Percentiles rank a stretch among this genome's conserved stretches.
Evolutionary conservation across 2,113 vertebrate species (phyloP).

Genomic region (Caranx ignobilis): DNA sequence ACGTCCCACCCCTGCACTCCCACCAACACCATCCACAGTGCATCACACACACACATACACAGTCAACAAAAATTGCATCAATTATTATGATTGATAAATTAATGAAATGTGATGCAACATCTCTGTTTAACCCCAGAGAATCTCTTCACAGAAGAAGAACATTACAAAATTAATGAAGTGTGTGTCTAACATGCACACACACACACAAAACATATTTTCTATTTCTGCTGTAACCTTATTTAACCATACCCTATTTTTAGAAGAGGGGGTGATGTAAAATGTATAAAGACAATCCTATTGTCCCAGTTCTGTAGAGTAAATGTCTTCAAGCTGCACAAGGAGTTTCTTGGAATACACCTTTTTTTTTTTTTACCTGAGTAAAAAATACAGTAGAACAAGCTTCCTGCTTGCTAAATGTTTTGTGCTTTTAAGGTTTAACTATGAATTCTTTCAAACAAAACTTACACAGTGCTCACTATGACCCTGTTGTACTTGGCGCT

Average conservation of each 20-base stretch:
- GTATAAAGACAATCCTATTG: conserved; percentile 15
- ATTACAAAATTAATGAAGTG: conserved; percentile 15
- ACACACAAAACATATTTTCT: neutral
- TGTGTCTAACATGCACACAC: neutral
- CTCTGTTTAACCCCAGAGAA: conserved; percentile 40
- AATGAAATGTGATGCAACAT: conserved; percentile 19
- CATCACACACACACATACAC: neutral
- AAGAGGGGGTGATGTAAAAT: conserved; percentile 9
- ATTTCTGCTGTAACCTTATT: conserved; percentile 18
- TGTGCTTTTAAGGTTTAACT: neutral
- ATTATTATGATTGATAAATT: conserved; percentile 49
- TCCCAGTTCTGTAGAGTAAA: conserved; percentile 13
- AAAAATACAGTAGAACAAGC: neutral
- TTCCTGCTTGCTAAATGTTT: neutral
- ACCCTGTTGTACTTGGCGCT: neutral
- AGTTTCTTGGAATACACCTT: conserved; percentile 15
- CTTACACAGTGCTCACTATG: neutral
- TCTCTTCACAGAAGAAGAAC: neutral
- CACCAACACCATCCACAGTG: conserved; percentile 13
- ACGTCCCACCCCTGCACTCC: conserved; percentile 1
- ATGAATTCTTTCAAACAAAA: neutral
- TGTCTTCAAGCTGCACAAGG: conserved; percentile 10
- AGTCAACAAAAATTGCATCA: conserved; percentile 18
- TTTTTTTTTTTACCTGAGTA: neutral
- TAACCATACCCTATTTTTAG: conserved; percentile 10